Evolutionary conservation across 2,113 vertebrate species (phyloP).

Genomic region (Pachyramphus minor): DNA sequence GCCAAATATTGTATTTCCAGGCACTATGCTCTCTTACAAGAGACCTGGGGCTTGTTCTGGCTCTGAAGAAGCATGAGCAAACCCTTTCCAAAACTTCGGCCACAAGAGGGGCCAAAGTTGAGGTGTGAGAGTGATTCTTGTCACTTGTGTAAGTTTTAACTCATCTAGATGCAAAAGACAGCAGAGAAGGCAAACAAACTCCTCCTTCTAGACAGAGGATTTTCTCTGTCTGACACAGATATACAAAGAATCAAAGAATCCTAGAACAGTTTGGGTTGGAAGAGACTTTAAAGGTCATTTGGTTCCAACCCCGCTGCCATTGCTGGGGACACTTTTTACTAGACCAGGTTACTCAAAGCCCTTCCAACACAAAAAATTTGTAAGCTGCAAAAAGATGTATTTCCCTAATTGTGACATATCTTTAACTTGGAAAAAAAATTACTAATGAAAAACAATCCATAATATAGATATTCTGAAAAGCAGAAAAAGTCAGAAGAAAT

Average conservation of each 20-base stretch:
- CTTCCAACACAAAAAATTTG: not conserved
- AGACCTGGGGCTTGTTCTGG: not conserved
- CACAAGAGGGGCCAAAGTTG: fast-evolving
- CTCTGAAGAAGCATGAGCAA: not conserved
- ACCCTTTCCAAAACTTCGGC: not conserved
- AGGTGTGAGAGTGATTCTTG: not conserved
- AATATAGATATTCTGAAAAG: not conserved
- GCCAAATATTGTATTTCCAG: not conserved
- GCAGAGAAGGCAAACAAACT: not conserved
- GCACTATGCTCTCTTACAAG: not conserved
- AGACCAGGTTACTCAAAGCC: not conserved
- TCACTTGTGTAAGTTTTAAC: not conserved
- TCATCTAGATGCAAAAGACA: not conserved
- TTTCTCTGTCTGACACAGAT: not conserved
- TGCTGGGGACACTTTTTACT: not conserved
- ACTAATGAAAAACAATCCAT: not conserved
- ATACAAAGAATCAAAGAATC: not conserved
- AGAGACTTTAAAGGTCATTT: not conserved
- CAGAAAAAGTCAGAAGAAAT: not conserved
- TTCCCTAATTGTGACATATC: not conserved
- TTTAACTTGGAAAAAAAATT: not conserved
- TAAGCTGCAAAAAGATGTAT: not conserved
- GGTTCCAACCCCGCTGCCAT: not conserved
- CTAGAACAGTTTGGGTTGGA: not conserved
- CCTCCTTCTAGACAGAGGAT: not conserved